Evolutionary conservation across 2,888 invertebrate species (phyloP).

Genomic region (Drosophila suboccidentalis): DNA sequence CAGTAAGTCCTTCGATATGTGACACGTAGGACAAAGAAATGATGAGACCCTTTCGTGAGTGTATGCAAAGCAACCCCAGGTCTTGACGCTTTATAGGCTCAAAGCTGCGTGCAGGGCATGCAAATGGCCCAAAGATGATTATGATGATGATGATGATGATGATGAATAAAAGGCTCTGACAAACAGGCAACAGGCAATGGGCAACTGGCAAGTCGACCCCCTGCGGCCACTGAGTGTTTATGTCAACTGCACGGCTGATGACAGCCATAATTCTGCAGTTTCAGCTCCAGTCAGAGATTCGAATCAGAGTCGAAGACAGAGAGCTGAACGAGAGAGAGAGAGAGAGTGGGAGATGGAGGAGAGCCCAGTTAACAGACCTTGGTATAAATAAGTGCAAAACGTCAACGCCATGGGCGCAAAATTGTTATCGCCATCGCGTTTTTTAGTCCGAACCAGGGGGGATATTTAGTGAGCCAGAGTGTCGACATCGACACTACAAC

Average conservation of each 20-base stretch:
- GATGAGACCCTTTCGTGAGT: neutral
- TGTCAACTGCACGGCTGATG: conserved; percentile 81
- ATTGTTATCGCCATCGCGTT: conserved; percentile 81
- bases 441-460: conserved; percentile 28
- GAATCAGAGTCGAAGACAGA: conserved; percentile 51
- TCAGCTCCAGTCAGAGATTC: conserved; percentile 50
- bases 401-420: conserved; percentile 80
- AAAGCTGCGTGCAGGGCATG: conserved; percentile 75
- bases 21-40: neutral
- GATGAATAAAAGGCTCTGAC: conserved; percentile 53
- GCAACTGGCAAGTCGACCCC: conserved; percentile 72
- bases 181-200: conserved; percentile 28
- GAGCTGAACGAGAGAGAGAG: conserved; percentile 17
- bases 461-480: conserved; percentile 80
- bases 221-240: conserved; percentile 75
- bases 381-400: conserved; percentile 75
- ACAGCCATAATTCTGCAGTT: conserved; percentile 79
- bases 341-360: neutral
- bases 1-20: neutral
- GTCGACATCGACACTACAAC: conserved; percentile 66
- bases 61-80: conserved; percentile 28
- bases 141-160: conserved; percentile 20
- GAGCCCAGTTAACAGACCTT: conserved; percentile 59
- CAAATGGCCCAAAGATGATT: conserved; percentile 58
- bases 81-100: conserved; percentile 50